Conservation (phyloP, 2,888 invertebrate genomes). For the Hymenopus coronatus region DNA sequence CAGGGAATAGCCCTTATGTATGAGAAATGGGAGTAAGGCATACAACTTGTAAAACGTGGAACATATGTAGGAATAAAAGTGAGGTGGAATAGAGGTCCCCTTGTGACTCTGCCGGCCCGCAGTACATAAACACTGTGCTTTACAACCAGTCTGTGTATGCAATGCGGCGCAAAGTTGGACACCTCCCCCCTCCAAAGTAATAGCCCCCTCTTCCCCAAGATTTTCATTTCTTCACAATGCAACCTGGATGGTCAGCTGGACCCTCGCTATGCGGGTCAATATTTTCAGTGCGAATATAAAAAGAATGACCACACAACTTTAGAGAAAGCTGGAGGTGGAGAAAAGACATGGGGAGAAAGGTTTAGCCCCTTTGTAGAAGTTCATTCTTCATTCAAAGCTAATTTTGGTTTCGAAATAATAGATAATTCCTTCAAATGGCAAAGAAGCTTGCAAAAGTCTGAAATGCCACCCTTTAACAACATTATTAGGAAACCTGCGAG, state of each 20-base stretch:
- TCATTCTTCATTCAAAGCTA: not conserved
- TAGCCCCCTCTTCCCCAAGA: not conserved
- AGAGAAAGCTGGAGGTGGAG: not conserved
- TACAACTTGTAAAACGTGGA: not conserved
- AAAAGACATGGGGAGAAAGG: not conserved
- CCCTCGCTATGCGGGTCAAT: not conserved
- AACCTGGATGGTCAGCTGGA: not conserved
- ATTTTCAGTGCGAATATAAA: not conserved
- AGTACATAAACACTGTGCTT: not conserved
- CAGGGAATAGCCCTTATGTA: not conserved
- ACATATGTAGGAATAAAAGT: not conserved
- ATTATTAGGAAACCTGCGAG: no score
- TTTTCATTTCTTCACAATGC: not conserved
- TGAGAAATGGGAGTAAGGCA: not conserved
- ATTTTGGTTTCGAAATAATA: no score
- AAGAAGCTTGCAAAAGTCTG: no score
- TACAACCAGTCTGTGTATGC: not conserved
- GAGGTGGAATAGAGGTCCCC: not conserved
- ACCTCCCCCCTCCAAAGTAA: not conserved
- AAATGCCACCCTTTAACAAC: no score
- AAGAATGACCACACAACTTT: not conserved
- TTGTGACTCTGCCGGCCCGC: not conserved
- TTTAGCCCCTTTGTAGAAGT: not conserved
- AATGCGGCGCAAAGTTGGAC: not conserved
- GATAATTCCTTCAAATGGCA: no score